phyloP scores from a whole-genome alignment of 2,797 vertebrate species.

The Euphonia xanthogaster region DNA sequence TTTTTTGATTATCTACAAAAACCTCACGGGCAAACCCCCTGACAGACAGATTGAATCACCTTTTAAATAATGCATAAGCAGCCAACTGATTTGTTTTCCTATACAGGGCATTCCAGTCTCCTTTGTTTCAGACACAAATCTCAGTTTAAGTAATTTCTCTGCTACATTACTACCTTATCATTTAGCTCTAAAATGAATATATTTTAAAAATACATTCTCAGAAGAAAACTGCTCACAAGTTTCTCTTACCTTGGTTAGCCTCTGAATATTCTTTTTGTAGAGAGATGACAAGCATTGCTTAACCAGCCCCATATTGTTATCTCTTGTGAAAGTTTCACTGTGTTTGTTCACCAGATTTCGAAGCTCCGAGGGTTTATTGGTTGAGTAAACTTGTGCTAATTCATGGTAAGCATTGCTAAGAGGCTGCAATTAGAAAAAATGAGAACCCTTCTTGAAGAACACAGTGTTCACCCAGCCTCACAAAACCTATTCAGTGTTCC shows the following conservation, averaged over 20 bases:
- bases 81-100: background rate
- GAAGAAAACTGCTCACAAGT: background rate
- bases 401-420: conserved; percentile 98
- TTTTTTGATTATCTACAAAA: background rate
- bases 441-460: background rate
- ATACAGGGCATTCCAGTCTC: background rate
- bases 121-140: background rate
- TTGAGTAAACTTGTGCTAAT: conserved; percentile 94
- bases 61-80: background rate
- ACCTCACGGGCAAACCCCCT: background rate
- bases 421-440: conserved; percentile 79
- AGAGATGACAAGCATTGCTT: conserved; percentile 98
- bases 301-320: conserved; percentile 97
- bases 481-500: background rate
- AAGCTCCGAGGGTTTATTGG: conserved; percentile 95
- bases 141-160: background rate
- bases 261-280: conserved; percentile 99
- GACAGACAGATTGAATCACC: background rate
- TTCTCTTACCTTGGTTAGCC: conserved; percentile 94
- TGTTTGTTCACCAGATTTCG: conserved; percentile 93
- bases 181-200: background rate
- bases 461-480: background rate
- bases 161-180: background rate
- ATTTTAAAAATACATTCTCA: background rate
- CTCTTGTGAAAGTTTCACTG: conserved; percentile 90